Conservation (phyloP, 2,113 vertebrate genomes). For the Petromus typicus region DNA sequence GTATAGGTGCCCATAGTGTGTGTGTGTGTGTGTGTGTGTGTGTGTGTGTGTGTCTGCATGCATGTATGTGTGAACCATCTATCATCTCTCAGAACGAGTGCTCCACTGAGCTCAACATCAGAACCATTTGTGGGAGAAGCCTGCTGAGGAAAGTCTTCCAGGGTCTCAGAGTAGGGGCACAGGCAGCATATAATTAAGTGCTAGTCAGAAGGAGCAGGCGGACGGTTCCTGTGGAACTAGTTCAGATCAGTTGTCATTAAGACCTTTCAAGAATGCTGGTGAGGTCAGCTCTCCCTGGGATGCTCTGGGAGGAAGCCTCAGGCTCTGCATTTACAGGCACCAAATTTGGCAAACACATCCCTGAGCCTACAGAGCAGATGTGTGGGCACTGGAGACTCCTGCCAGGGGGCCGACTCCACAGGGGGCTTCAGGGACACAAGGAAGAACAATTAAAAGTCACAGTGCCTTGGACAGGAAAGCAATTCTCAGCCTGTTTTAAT, state of each 20-base stretch:
- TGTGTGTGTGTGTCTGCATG: neutral
- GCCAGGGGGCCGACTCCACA: neutral
- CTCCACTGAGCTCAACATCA: neutral
- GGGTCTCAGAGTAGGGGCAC: neutral
- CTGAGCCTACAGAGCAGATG: neutral
- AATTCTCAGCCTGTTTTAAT: neutral
- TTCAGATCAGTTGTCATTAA: conserved; percentile 12
- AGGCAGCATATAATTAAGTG: neutral
- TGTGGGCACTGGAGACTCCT: neutral
- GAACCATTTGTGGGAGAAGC: neutral
- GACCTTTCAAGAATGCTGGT: neutral
- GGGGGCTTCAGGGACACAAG: neutral
- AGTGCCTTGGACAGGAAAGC: conserved; percentile 15
- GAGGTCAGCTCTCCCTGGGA: neutral
- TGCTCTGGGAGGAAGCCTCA: neutral
- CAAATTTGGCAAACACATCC: neutral
- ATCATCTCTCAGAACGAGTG: neutral
- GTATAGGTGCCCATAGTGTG: neutral
- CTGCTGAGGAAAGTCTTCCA: neutral
- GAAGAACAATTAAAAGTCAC: conserved; percentile 35
- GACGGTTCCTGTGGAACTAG: conserved; percentile 29
- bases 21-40: neutral
- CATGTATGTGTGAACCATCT: neutral
- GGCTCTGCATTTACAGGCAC: neutral
- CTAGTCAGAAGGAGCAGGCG: conserved; percentile 4